Evolutionary conservation across 2,797 vertebrate species (phyloP), one percentile per base, ranked within the genome.

Genomic region (Leuciscus waleckii): DNA sequence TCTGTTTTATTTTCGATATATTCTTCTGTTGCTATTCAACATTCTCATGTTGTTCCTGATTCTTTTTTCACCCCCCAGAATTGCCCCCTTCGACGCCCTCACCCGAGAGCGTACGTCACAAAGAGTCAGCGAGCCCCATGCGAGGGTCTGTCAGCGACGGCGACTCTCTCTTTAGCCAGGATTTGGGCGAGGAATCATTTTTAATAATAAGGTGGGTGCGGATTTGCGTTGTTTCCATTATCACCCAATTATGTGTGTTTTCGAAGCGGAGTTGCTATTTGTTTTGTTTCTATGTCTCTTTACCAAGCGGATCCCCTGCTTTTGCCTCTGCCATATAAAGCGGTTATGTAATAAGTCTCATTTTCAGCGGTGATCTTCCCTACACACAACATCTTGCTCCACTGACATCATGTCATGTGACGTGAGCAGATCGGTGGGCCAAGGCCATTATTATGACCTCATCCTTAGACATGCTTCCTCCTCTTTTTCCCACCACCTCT

Each of bases 111-210:
- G 35, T 61, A 68, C 86, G 32, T 54, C 43, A 74, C 16, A 77
- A 65, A 37, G 67, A 81, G 14, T 83, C 87, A 0, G 65, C n/a
- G 17, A 85, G 70, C 67, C 87, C 81, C 13, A 75, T 88, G 46
- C 89, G 82, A 49, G 86, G 84, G 67, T 90, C 71, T 0, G 41
- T 74, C 83, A 87, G 85, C 29, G 89, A 90, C 58, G 89, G 87
- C 91, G 95, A 95, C 49, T 94, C 94, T 67, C 95, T 94, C 21
- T 92, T 91, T 87, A 90, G 93, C 91, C 86, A 92, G 92, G 91
- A 93, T 92, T 91, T 89, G 89, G 92, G 92, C 89, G 96, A 96
- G 90, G 86, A 88, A n/a, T 13, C 0, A 14, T 54, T 68, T 89
- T 87, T 75, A 88, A 79, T n/a, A 81, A 85, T 54, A 87, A 88